phyloP scores from a whole-genome alignment of 2,888 invertebrate species.

The Sylvicola cinctus region DNA sequence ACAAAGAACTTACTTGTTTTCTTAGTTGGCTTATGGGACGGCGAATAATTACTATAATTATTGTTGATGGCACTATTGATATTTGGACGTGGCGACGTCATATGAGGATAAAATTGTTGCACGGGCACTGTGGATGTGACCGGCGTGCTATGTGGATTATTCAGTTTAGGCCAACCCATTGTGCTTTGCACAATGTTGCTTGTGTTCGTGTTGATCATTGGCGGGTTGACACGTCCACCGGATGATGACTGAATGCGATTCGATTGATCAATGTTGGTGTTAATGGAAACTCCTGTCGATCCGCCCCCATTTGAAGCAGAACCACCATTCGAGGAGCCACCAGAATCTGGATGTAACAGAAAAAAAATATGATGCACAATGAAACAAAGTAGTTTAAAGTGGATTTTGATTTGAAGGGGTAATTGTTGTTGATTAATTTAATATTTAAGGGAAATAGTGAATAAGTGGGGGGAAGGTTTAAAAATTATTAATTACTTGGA shows the following conservation, averaged over 20 bases:
- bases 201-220: slow-evolving; percentile 16
- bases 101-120: slow-evolving; percentile 14
- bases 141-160: slow-evolving; percentile 10
- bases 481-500: too few species aligned
- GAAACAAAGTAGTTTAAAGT: too few species aligned
- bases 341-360: too few species aligned
- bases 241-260: slow-evolving; percentile 5
- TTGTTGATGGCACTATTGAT: slow-evolving; percentile 16
- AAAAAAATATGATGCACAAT: too few species aligned
- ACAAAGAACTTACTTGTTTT: slow-evolving; percentile 27
- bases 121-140: slow-evolving; percentile 9
- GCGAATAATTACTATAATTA: slow-evolving; percentile 10
- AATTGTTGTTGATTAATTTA: too few species aligned
- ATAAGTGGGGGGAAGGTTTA: too few species aligned
- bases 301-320: slow-evolving; percentile 10
- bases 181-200: slow-evolving; percentile 20
- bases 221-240: slow-evolving; percentile 8
- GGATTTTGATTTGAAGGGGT: too few species aligned
- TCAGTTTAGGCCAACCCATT: slow-evolving; percentile 17
- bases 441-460: too few species aligned
- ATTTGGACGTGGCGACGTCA: slow-evolving; percentile 14
- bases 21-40: slow-evolving; percentile 40
- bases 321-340: slow-evolving; percentile 19
- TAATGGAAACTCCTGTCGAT: slow-evolving; percentile 7
- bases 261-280: slow-evolving; percentile 6